Evolutionary conservation across 2,113 vertebrate genomes (phyloP).

Genomic region (Coryphaenoides rupestris): DNA sequence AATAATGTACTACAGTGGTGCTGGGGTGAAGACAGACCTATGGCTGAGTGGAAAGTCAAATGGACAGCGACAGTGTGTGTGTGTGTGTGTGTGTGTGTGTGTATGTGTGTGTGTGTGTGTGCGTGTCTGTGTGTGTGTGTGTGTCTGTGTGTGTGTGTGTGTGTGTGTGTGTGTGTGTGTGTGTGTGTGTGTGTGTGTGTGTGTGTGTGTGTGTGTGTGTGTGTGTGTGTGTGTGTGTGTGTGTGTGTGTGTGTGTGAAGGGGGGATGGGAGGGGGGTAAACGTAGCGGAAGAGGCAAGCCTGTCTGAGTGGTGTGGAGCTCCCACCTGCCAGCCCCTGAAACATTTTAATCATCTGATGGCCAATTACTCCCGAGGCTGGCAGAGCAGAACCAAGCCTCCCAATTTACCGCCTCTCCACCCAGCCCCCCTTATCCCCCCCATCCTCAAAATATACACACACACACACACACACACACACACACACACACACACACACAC

Average conservation of each 20-base stretch:
- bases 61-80: slow-evolving; percentile 5
- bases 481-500: slow-evolving; percentile 19
- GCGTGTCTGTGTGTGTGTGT: not conserved
- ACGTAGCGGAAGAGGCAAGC: slow-evolving; percentile 20
- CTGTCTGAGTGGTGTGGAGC: slow-evolving; percentile 45
- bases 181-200: not conserved
- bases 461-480: slow-evolving; percentile 3
- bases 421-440: no score
- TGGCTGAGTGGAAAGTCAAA: not conserved
- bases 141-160: not conserved
- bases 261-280: not conserved
- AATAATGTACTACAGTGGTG: not conserved
- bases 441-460: slow-evolving; percentile 15
- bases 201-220: not conserved
- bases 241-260: no score
- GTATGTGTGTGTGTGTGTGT: not conserved
- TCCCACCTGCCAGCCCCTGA: slow-evolving; percentile 52
- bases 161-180: not conserved
- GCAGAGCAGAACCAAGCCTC: slow-evolving; percentile 58
- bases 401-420: slow-evolving; percentile 46
- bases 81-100: no score
- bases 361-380: slow-evolving; percentile 59
- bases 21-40: not conserved
- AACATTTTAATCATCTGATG: slow-evolving; percentile 64
- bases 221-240: not conserved